phyloP scores from a whole-genome alignment of 2,797 vertebrate species.

The Phoxinus dragarum region DNA sequence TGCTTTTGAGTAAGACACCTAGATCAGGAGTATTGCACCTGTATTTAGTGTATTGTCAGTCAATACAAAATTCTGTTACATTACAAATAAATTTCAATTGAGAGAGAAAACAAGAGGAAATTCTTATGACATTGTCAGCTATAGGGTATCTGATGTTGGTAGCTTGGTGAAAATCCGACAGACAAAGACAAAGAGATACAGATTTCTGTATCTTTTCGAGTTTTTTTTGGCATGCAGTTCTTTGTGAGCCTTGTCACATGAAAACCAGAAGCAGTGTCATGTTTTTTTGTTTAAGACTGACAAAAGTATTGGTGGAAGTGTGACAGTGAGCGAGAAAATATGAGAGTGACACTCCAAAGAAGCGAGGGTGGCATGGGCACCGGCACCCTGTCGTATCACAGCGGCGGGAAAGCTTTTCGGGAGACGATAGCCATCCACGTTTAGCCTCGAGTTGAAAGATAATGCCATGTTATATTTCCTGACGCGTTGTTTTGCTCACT shows the following conservation, averaged over 20 bases:
- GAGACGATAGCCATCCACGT: constrained; percentile 25
- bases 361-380: constrained; percentile 61
- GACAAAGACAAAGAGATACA: constrained; percentile 6
- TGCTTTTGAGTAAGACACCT: neutral
- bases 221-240: constrained; percentile 14
- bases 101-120: neutral
- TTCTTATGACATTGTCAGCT: constrained; percentile 17
- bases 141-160: neutral
- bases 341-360: constrained; percentile 73
- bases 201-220: neutral
- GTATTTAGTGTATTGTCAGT: neutral
- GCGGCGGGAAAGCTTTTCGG: constrained; percentile 12
- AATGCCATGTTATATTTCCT: constrained; percentile 26
- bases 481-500: constrained; percentile 33
- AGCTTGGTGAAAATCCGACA: constrained; percentile 36
- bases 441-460: constrained; percentile 40
- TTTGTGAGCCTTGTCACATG: constrained; percentile 68
- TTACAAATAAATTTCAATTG: neutral
- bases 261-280: constrained; percentile 71
- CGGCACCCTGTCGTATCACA: constrained; percentile 17
- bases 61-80: neutral
- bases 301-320: constrained; percentile 68
- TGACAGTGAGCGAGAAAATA: constrained; percentile 66
- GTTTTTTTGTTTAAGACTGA: constrained; percentile 74
- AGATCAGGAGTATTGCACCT: neutral